These are phyloP conservation scores for Thinocorus orbignyianus DNA, from an alignment of 2,113 vertebrate species.

Conservation along the genomic window DNA sequence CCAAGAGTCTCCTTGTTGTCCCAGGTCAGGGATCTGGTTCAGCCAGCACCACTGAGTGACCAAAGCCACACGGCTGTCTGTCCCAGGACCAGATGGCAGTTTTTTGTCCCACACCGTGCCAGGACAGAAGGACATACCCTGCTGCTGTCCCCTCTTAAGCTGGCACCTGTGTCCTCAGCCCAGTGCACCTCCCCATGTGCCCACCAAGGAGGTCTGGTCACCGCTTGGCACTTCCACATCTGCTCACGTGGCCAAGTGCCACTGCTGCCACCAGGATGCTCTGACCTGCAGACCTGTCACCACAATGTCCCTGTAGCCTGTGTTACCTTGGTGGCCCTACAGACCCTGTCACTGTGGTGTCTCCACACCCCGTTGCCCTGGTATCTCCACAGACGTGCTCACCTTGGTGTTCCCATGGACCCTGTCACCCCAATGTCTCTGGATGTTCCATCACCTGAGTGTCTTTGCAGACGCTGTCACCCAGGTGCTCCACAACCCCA, in stretches of 20 bases:
- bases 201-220: background rate
- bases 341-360: background rate
- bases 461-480: background rate
- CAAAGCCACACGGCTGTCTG: accelerated
- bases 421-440: background rate
- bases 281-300: background rate
- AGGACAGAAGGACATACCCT: background rate
- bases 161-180: background rate
- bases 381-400: no score
- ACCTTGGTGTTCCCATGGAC: background rate
- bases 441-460: background rate
- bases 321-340: background rate
- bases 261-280: background rate
- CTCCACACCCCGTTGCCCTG: background rate
- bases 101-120: accelerated
- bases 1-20: background rate
- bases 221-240: accelerated
- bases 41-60: background rate
- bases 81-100: background rate
- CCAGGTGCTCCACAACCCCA: background rate
- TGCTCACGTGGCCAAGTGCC: background rate
- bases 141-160: background rate
- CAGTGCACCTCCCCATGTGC: accelerated
- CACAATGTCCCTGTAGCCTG: background rate
- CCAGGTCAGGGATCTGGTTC: accelerated